phyloP scores from a whole-genome alignment of 2,113 vertebrate genomes.

The Chaetodon trifascialis region DNA sequence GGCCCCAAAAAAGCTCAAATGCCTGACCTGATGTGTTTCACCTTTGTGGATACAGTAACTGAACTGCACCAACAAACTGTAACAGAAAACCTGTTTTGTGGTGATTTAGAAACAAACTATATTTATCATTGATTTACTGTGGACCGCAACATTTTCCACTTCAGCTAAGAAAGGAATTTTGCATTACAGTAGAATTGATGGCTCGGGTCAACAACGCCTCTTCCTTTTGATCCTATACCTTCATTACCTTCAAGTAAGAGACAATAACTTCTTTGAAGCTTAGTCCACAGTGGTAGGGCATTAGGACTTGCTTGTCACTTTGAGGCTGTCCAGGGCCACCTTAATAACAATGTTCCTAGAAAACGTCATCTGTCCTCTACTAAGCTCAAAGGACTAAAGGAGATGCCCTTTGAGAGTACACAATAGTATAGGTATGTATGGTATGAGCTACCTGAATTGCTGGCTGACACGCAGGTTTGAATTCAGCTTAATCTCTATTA shows the following conservation, averaged over 20 bases:
- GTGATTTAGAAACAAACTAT: constrained; percentile 2
- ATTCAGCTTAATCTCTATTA: constrained; percentile 81
- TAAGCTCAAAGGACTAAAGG: constrained; percentile 48
- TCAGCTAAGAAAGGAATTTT: constrained; percentile 31
- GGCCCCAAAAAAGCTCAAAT: constrained; percentile 20
- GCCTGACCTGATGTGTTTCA: constrained; percentile 16
- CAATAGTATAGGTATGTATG: constrained; percentile 82
- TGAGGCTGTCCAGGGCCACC: constrained; percentile 65
- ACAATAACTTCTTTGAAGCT: constrained; percentile 63
- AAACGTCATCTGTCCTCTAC: constrained; percentile 69
- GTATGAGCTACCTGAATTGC: constrained; percentile 83
- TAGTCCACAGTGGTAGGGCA: constrained; percentile 19
- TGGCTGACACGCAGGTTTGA: constrained; percentile 76
- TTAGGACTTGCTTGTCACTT: constrained; percentile 44
- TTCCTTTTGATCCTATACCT: constrained; percentile 49
- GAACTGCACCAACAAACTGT: background rate
- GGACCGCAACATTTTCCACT: background rate
- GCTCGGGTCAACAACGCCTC: background rate
- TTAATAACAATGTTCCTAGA: constrained; percentile 69
- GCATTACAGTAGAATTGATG: constrained; percentile 34
- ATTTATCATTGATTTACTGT: background rate
- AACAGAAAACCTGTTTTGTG: constrained; percentile 6
- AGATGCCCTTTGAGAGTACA: constrained; percentile 68
- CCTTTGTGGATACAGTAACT: background rate
- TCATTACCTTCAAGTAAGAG: constrained; percentile 47